Percentiles rank a stretch among this genome's conserved stretches.
Conservation (phyloP, 1,140 invertebrate species). For the Mylabris phalerata region DNA sequence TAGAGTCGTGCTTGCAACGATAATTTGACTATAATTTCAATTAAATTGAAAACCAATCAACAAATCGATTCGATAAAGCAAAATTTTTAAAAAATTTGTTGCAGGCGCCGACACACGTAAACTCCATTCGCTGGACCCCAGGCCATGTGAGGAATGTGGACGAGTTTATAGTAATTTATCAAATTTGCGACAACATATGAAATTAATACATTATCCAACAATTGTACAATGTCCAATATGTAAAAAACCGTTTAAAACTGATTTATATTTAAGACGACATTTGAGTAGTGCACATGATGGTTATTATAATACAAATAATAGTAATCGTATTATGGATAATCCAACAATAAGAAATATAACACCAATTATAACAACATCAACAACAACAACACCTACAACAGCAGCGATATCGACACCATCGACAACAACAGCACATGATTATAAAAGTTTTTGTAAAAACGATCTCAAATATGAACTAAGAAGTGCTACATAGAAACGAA, state of each 20-base stretch:
- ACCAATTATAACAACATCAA: neutral
- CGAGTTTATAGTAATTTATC: constrained; percentile 74
- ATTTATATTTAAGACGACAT: constrained; percentile 68
- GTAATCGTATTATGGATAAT: neutral
- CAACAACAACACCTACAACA: too few species aligned
- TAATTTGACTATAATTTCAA: neutral
- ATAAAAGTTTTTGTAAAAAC: neutral
- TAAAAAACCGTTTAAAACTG: constrained; percentile 70
- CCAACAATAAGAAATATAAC: neutral
- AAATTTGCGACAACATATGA: constrained; percentile 72
- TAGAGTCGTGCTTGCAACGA: constrained; percentile 32
- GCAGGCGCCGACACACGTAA: constrained; percentile 43
- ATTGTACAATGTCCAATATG: constrained; percentile 65
- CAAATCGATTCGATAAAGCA: neutral
- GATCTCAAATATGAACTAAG: constrained; percentile 8
- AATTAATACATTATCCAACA: constrained; percentile 71
- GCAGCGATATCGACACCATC: neutral
- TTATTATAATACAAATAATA: neutral
- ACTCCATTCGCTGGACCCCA: constrained; percentile 60
- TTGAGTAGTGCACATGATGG: constrained; percentile 52
- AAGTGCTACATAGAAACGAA: neutral
- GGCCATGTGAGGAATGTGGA: constrained; percentile 67
- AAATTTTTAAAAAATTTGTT: constrained; percentile 32
- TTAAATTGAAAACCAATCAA: too few species aligned
- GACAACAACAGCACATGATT: neutral